A percentile compares a stretch with the other conserved stretches of the same genome.
These are phyloP conservation scores for Calcarius ornatus DNA, from an alignment of 2,113 vertebrate species.

Conservation along the genomic window DNA sequence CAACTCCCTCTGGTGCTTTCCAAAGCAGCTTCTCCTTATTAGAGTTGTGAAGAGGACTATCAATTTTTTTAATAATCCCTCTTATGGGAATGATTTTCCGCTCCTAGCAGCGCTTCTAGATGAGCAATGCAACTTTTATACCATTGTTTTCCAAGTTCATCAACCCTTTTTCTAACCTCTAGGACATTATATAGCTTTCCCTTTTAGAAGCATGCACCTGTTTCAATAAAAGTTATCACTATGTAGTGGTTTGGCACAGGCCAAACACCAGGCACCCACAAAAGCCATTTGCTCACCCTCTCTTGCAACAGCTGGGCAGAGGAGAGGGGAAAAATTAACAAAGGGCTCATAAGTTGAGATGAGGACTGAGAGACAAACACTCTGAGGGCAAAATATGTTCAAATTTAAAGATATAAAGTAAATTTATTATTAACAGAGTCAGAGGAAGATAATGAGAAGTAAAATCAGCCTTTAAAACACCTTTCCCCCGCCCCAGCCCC, in stretches of 20 bases:
- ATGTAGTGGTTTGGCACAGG: not conserved
- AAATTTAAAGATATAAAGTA: not conserved
- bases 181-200: not conserved
- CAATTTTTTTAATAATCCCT: not conserved
- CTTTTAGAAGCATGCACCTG: not conserved
- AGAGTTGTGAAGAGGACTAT: not conserved
- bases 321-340: not conserved
- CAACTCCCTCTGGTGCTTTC: not conserved
- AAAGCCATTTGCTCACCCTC: not conserved
- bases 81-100: not conserved
- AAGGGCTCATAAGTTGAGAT: not conserved
- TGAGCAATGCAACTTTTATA: not conserved
- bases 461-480: not conserved
- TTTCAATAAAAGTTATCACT: not conserved
- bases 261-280: not conserved
- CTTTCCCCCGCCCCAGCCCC: too few species aligned
- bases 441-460: not conserved
- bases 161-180: not conserved
- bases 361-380: not conserved
- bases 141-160: not conserved
- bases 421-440: not conserved
- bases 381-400: not conserved
- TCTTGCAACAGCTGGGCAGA: not conserved
- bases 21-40: not conserved
- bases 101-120: not conserved